Evolutionary conservation across 2,113 vertebrate species (phyloP).

Genomic region (Crypturellus undulatus): DNA sequence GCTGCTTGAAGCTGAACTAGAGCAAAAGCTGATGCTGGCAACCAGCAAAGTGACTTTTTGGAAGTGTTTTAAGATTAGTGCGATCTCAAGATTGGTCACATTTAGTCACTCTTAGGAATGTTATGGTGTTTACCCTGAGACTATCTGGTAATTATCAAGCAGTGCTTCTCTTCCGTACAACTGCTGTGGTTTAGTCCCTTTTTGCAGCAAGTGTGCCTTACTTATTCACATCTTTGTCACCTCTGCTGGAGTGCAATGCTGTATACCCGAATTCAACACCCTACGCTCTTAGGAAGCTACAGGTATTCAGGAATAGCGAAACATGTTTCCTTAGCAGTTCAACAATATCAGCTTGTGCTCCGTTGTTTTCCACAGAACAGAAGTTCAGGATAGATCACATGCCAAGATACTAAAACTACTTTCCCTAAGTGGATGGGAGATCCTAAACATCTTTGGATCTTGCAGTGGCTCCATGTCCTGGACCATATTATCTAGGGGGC

Average conservation of each 20-base stretch:
- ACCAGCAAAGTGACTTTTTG: not conserved
- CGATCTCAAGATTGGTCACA: not conserved
- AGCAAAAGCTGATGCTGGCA: not conserved
- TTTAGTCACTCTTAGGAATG: not conserved
- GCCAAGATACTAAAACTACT: not conserved
- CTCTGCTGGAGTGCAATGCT: not conserved
- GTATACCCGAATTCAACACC: not conserved
- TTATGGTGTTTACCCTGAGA: not conserved
- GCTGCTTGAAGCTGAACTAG: slow-evolving; percentile 20
- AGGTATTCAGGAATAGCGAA: not conserved
- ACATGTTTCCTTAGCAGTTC: not conserved
- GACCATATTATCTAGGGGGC: not conserved
- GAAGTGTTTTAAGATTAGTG: not conserved
- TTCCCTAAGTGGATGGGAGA: not conserved
- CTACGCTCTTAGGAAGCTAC: not conserved
- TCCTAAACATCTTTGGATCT: not conserved
- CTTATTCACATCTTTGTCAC: not conserved
- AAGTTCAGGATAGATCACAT: not conserved
- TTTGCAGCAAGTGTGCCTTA: not conserved
- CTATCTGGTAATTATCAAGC: not conserved
- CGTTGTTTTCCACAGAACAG: not conserved
- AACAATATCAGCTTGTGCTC: not conserved
- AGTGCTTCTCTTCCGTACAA: not conserved
- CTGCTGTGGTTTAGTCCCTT: not conserved
- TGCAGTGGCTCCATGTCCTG: not conserved